Evolutionary conservation across 2,888 invertebrate genomes (phyloP).

Genomic region (Dysmachus trigonus): DNA sequence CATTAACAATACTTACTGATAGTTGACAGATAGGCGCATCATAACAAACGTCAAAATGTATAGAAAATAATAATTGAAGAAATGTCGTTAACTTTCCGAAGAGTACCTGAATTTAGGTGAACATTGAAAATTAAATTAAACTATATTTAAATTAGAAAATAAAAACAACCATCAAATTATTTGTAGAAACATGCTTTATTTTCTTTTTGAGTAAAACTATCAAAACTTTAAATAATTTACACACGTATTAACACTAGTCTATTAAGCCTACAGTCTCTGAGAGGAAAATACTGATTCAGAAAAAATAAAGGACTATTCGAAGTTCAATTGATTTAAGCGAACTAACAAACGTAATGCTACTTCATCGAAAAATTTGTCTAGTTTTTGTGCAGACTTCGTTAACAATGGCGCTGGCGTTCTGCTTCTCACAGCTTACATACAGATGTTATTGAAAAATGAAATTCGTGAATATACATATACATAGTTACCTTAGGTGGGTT

Average conservation of each 20-base stretch:
- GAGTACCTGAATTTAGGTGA: not conserved
- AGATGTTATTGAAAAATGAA: not conserved
- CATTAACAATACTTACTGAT: too few relatives aligned
- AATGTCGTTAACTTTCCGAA: too few relatives aligned
- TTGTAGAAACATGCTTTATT: not conserved
- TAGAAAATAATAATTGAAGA: too few relatives aligned
- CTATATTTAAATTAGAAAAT: not conserved
- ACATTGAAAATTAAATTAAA: too few relatives aligned
- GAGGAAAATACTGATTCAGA: not conserved
- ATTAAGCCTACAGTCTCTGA: not conserved
- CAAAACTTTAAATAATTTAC: not conserved
- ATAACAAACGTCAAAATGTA: too few relatives aligned
- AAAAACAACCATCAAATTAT: not conserved
- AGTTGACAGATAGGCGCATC: too few relatives aligned
- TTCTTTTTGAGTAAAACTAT: not conserved
- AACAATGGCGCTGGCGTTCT: not conserved
- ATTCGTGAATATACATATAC: not conserved
- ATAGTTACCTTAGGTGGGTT: not conserved
- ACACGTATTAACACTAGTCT: not conserved
- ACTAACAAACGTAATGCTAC: not conserved
- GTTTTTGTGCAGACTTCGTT: not conserved
- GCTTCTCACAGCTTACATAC: not conserved
- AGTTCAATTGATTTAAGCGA: not conserved
- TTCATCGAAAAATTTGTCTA: not conserved
- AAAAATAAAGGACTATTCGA: not conserved